Base-by-base conservation (phyloP, 2,888 invertebrate genomes). In the Leptarthrus brevirostris region DNA sequence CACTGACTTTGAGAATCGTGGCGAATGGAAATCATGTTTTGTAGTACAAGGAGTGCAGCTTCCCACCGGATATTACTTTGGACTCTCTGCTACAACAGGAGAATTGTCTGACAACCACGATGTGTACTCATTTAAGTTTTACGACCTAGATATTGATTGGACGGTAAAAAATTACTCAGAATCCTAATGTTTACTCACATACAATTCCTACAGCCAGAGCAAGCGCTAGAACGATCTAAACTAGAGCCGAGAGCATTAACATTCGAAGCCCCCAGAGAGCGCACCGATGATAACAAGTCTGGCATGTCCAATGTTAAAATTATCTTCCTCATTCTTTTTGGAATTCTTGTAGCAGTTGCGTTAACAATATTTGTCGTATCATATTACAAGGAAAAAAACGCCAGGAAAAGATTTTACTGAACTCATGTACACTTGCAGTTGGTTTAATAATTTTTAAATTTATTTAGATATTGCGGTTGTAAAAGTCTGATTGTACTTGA, bases 61-160 rank as follows among this genome's bases (percentile, higher is more conserved):
- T 8, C 99, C 99, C 0, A 96, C 97, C 0, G 96, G 96, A 0
- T 98, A 98, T 86, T 97, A 89, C 86, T 93, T 97, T 83, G 99
- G 99, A 1, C 88, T 96, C 3, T 92, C 97, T 0, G 96, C 99
- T 0, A 97, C 97, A 0, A 99, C 99, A 0, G 99, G 99, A 1
- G 98, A 99, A 83, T 87, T 99, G 53, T 92, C 94, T 76, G 99
- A 99, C 87, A 96, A 94, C 84, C 99, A 99, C 84, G 98, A 99
- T 84, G 89, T 99, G 76, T 88, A 96, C 76, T 92, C 96, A 1
- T 89, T 99, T 76, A 94, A 96, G 86, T 90, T 97, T 81, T 98
- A 93, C 82, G 97, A 98, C 83, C 87, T 98, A 74, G 97, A 97
- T 81, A 85, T 91, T 71, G 89, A 93, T 71, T 89, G 90, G 76